Base-by-base conservation (phyloP, 2,797 vertebrate species). In the Gymnodraco acuticeps region DNA sequence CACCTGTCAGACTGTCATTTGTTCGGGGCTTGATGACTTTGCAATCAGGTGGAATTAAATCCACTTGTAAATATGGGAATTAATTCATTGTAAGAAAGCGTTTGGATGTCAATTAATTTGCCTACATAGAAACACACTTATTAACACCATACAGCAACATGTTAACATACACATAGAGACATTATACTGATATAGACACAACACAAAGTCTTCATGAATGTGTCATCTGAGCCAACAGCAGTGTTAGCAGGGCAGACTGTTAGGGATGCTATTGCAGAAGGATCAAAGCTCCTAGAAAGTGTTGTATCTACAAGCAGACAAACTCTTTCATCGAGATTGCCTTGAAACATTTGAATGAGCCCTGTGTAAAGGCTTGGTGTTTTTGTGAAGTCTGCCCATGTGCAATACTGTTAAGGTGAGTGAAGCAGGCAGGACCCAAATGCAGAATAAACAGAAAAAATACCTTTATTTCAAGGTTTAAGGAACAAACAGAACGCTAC, bases 11-110 rank as follows among this genome's bases (percentile, higher is more conserved):
- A 47, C 48, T 56, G 4, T 17, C 20, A 43, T 1, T 50, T 42
- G 5, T 27, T 61, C 9, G 9, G 64, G 12, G 47, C 54, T 38
- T 54, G 27, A 64, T 67, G 64, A 73, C 55, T 71, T 70, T 70
- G 46, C 7, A 27, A 69, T 81, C 55, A 70, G 23, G 17, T 54
- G 50, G 17, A 60, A 66, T 52, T 46, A 56, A 55, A 70, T 63
- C 56, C 5, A 71, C 11, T n/a, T 53, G 15, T 27, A 27, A 45
- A 20, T 42, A 63, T 19, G 23, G 13, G 15, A 15, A 4, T 19
- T 8, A 20, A 33, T 66, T 58, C 33, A 47, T 7, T 69, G 12
- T 31, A 17, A 5, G 2, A 23, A 23, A 70, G 41, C 69, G 10
- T 43, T 16, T 51, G 17, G 1, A 14, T 42, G 19, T 20, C 19